Base-by-base conservation (phyloP, 1,140 invertebrate species). In the Drosophila punjabiensis region DNA sequence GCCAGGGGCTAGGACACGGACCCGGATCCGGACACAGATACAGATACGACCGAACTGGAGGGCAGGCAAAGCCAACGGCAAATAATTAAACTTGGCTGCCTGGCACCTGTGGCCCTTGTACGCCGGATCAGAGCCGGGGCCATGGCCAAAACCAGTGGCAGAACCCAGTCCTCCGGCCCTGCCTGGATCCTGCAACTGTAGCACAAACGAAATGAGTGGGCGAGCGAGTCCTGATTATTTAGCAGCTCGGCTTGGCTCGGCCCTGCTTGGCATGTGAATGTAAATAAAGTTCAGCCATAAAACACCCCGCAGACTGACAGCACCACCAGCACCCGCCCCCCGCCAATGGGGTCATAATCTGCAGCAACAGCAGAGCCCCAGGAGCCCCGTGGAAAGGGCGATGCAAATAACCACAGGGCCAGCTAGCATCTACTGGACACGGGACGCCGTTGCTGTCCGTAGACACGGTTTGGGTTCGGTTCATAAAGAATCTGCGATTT, bases 281-380 rank as follows among this genome's bases (percentile, higher is more conserved):
- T 90, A 89, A 90, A 85, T 90, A 90, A 81, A 90, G 81, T 90
- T 79, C 76, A 81, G 64, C 79, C 81, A 79, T 89, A 79, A 90
- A 82, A 90, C 71, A 79, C 56, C 84, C 60, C 82, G 70, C 76
- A 90, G 79, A 85, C 86, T 76, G 78, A 73, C 78, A 81, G 78
- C 56, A 24, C 24, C 24, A 1, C 24, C 24, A 24, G 24, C 69
- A 35, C 48, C 53, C 14, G 10, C 37, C 35, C 45, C 37, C 35
- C 45, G 24, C 45, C 33, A n/a, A 52, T 50, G 59, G 35, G 62
- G 61, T 59, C 70, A 71, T 77, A 77, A 80, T 87, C 70, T 84
- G 80, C 64, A 74, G 80, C 59, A 63, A 68, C 76, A 74, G 32
- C 70, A 53, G 50, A 65, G 32, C 62, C 50, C 50, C 32, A 39